Evolutionary conservation across 2,888 invertebrate species (phyloP), one percentile per base, ranked within the genome.

Genomic region (Drosophila phalerata): DNA sequence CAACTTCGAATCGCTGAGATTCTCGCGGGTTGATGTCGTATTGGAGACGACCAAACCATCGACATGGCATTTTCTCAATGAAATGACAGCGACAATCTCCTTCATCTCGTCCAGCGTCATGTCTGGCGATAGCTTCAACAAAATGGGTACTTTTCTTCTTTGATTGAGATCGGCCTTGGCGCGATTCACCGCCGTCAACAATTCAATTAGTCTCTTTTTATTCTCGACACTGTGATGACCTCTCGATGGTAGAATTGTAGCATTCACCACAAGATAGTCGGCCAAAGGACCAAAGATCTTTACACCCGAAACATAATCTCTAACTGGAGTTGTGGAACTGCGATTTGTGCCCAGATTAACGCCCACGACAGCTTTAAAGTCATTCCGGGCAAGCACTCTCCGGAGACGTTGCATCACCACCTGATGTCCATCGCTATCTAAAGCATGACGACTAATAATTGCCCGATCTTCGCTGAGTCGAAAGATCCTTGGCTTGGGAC

Each of bases 311-410:
- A 95, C 94, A 91, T 98, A 99, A 93, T 99, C 99, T 13, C 94
- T 93, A 11, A 94, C 93, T 0, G 97, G 94, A 93, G 97, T 95
- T 28, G 93, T 90, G 0, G 97, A 96, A 0, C 93, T 93, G 93
- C 98, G 99, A 93, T 99, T 99, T 93, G 98, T 98, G 0, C 99
- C 99, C 68, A 99, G 94, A 94, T 99, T 99, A 0, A 99, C 95
- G 9, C 99, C 99, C 60, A 98, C 88, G 5, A 97, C 92, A 9
- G 95, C 95, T 56, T 94, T 92, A 63, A 94, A 94, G 22, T 94
- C 87, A 1, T 93, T 79, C 32, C 93, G 91, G 51, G 93, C 92
- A 79, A 94, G 94, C 15, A 96, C 86, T 25, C 90, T 87, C 64
- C 93, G 91, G n/a, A 98, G 90, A 81, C 97, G 94, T 55, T 95